Base-by-base conservation (phyloP, 64 coral and sea anemone genomes). In the Cladopsammia gracilis region DNA sequence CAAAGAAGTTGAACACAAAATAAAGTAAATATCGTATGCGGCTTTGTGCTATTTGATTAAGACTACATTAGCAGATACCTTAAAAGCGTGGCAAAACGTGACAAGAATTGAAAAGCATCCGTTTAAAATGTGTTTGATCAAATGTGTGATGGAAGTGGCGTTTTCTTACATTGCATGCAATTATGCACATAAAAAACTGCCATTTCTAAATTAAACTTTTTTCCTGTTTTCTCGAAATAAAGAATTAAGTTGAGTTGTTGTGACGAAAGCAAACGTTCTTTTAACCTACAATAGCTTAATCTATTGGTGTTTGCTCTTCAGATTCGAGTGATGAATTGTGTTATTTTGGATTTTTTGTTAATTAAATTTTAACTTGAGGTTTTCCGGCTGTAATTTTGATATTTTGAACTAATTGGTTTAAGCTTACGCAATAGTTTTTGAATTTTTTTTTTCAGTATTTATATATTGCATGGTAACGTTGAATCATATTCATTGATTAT, bases 221-320 rank as follows among this genome's bases (percentile, higher is more conserved):
- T 56, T 56, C 53, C 53, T 56, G 3, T 12, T 56, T 56, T 56
- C 12, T 56, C 53, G 2, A 1, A 6, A 7, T 1, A 12, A 7
- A 12, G 12, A 56, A 56, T 56, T 56, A 5, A 69, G 23, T 22
- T 69, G 5, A 9, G 2, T 25, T 69, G 12, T 79, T 34, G 23
- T 14, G 22, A 15, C 8, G 12, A 79, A 24, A 23, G 25, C 15
- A 49, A 67, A 18, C 19, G 13, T 68, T 5, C 34, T 82, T 47
- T 23, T 68, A 56, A 56, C 53, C 7, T 56, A 34, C 4, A 18
- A 6, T 5, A n/a, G 19, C 3, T 50, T 51, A 84, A 84, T 84
- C 49, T 50, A 68, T 50, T 75, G 72, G 72, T 20, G 48, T 16
- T 84, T 67, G 47, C 62, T 67, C 44, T 64, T 84, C 44, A 67